A percentile compares a stretch with the other conserved stretches of the same genome.
Conservation (phyloP, 2,797 vertebrate species). For the Darevskia mixta region DNA sequence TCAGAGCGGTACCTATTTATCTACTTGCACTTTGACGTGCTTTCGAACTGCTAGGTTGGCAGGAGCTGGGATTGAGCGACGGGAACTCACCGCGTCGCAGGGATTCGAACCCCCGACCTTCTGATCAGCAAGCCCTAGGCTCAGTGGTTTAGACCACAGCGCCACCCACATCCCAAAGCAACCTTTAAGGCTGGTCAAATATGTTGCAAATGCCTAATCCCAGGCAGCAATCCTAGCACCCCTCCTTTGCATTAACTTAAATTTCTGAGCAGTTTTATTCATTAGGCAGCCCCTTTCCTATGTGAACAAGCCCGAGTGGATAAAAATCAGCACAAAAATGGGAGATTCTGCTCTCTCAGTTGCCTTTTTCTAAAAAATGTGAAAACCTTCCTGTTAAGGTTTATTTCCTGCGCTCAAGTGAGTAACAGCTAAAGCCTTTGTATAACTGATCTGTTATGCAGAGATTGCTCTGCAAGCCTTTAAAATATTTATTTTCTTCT, state of each 20-base stretch:
- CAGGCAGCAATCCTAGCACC: no score
- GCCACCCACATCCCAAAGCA: no score
- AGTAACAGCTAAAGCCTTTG: neutral
- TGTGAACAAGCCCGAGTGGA: neutral
- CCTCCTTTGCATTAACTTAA: neutral
- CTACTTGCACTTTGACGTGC: no score
- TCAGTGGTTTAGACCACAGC: no score
- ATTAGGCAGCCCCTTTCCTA: neutral
- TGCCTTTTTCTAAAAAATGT: neutral
- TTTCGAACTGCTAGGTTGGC: no score
- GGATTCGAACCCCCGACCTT: no score
- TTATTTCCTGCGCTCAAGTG: neutral
- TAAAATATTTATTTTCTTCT: neutral
- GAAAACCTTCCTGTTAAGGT: neutral
- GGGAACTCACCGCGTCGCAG: no score
- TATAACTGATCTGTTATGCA: accelerated
- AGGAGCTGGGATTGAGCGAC: no score
- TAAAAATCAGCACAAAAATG: neutral
- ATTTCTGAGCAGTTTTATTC: neutral
- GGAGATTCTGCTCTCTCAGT: neutral
- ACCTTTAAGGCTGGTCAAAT: no score
- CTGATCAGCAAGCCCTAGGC: no score
- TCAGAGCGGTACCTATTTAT: no score
- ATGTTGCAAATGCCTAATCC: no score
- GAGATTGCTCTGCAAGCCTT: neutral